Evolutionary conservation across 1,140 invertebrate species (phyloP), one percentile per base, ranked within the genome.

Genomic region (Sycobia sp.): DNA sequence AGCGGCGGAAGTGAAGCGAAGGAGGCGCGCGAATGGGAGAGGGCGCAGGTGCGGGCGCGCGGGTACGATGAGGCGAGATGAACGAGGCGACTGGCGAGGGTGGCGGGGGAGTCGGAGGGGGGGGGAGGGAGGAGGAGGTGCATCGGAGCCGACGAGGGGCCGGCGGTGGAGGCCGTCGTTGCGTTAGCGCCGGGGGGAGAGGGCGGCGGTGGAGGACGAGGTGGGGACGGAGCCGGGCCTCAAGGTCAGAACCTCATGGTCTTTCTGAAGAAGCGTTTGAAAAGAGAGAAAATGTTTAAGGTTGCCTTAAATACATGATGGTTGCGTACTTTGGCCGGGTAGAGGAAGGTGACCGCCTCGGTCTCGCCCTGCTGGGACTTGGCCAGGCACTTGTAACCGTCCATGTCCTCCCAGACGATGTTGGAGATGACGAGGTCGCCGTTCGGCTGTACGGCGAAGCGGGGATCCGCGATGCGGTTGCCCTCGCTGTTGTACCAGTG

Each of bases 351-450:
- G 18, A 84, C 80, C 2, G 82, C 82, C 20, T 84, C 81, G 67
- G 91, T 90, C 49, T 86, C 82, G 10, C 89, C 89, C 29, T 84
- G 78, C 2, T 77, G 68, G 75, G 92, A 93, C 61, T 85, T 83
- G 4, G 88, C 91, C 1, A 86, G 81, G 71, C 92, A 95, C 3
- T 83, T 87, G 81, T 89, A 95, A 10, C 80, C 82, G 25, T 91
- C 92, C 91, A 94, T 94, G 72, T 94, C 90, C 13, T 82, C 77
- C 90, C 90, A 95, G 16, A 78, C 81, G 14, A 94, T 74, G 27
- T 85, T 82, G 8, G 80, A 77, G 60, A 95, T 91, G 3, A 90
- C 69, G 4, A 95, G 80, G 69, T 91, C 89, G 1, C 93, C 93
- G 69, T 86, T 88, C 14, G 84, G 79, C 55, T 90, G 80, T 3